These are phyloP conservation scores for Lethrus apterus DNA, from an alignment of 1,140 invertebrate genomes.

Conservation along the genomic window DNA sequence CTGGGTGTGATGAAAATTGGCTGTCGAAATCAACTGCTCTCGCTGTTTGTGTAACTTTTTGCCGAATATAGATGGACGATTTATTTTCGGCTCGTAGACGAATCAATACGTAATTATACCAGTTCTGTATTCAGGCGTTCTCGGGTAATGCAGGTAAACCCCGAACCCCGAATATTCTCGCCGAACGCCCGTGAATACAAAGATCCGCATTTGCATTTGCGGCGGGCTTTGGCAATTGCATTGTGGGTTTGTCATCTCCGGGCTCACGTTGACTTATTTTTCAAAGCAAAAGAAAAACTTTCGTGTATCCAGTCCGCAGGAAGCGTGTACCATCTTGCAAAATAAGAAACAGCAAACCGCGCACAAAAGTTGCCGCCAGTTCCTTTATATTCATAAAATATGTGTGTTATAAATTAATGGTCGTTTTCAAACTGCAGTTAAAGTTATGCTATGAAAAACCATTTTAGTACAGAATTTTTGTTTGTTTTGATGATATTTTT, in stretches of 20 bases:
- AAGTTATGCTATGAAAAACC: too few species aligned
- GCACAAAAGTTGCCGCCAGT: too few species aligned
- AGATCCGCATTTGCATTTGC: constrained; percentile 9
- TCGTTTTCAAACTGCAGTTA: too few species aligned
- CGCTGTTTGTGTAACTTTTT: background rate
- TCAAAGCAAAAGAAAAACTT: too few species aligned
- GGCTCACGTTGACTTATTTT: too few species aligned
- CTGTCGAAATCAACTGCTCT: constrained; percentile 13
- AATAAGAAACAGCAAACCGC: too few species aligned
- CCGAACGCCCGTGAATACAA: constrained; percentile 6
- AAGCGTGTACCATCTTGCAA: too few species aligned
- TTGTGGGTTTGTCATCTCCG: background rate
- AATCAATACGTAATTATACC: constrained; percentile 10
- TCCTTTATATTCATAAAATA: too few species aligned
- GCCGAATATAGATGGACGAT: constrained; percentile 6
- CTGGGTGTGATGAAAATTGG: constrained; percentile 21
- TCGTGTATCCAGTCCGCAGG: too few species aligned
- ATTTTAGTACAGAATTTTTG: too few species aligned
- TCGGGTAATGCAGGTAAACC: constrained; percentile 3
- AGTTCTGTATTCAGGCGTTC: constrained; percentile 6
- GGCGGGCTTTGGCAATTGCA: constrained; percentile 3
- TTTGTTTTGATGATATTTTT: too few species aligned
- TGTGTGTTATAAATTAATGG: too few species aligned
- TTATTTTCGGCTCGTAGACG: constrained; percentile 4
- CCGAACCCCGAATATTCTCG: constrained; percentile 2